Conservation (phyloP, 2,113 vertebrate species). For the Marmota flaviventris region DNA sequence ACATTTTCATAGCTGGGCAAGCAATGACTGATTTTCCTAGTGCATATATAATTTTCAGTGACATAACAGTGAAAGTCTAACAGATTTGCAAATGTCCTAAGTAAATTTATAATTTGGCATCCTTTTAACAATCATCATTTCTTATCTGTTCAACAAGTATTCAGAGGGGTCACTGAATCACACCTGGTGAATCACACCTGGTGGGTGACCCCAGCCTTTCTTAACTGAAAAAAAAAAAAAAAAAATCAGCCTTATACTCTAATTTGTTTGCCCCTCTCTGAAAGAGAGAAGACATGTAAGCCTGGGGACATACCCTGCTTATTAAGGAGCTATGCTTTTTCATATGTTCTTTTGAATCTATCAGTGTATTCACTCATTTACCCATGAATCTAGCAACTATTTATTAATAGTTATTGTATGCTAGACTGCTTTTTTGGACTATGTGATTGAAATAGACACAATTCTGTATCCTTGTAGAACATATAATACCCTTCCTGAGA, state of each 20-base stretch:
- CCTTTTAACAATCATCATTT: not conserved
- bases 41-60: slow-evolving; percentile 29
- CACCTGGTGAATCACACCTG: not conserved
- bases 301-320: not conserved
- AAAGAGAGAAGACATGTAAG: not conserved
- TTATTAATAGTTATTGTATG: not conserved
- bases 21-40: slow-evolving; percentile 15
- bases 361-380: not conserved
- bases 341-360: not conserved
- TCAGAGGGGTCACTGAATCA: not conserved
- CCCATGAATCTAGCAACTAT: not conserved
- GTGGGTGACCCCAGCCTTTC: not conserved
- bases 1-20: slow-evolving; percentile 39
- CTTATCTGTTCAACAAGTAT: slow-evolving; percentile 6
- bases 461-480: not conserved
- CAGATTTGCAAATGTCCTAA: not conserved
- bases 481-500: not conserved
- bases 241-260: not conserved
- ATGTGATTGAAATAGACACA: slow-evolving; percentile 5
- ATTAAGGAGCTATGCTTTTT: not conserved
- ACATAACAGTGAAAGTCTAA: not conserved
- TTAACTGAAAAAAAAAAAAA: slow-evolving; percentile 46
- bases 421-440: not conserved
- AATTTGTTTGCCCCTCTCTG: not conserved
- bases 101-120: not conserved